Evolutionary conservation across 2,888 invertebrate species (phyloP).

Genomic region (Saturnia pavonia): DNA sequence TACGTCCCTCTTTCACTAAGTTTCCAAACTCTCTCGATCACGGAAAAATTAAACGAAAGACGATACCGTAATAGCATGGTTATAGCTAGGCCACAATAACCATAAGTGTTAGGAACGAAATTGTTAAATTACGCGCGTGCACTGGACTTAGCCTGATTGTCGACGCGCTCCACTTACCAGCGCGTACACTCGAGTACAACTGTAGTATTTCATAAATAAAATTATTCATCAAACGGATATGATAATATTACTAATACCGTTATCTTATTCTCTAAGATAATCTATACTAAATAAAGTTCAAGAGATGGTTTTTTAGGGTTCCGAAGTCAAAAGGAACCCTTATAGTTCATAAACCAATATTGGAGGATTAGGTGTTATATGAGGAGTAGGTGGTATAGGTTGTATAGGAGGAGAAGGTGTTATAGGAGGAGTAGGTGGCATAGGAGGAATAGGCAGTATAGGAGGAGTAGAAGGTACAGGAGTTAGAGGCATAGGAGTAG

Average conservation of each 20-base stretch:
- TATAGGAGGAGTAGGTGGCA: too few relatives aligned
- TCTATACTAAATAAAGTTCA: too few relatives aligned
- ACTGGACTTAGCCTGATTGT: conserved; percentile 78
- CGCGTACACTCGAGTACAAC: conserved; percentile 44
- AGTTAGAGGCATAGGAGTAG: too few relatives aligned
- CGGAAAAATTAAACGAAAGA: background rate
- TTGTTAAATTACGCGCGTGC: conserved; percentile 50
- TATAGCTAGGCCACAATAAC: conserved; percentile 14
- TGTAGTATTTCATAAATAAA: conserved; percentile 28
- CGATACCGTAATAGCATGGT: conserved; percentile 8
- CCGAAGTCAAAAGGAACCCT: too few relatives aligned
- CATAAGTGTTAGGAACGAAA: conserved; percentile 43
- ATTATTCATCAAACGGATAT: background rate
- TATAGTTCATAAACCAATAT: too few relatives aligned
- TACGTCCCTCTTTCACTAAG: background rate
- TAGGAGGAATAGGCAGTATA: too few relatives aligned
- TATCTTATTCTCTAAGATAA: background rate
- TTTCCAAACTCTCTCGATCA: conserved; percentile 7
- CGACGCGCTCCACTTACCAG: conserved; percentile 68
- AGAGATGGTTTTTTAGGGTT: too few relatives aligned
- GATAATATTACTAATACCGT: background rate
- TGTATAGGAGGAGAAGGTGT: too few relatives aligned
- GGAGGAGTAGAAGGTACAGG: too few relatives aligned
- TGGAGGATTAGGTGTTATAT: too few relatives aligned
- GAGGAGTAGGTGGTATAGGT: too few relatives aligned